Evolutionary conservation across 2,888 invertebrate species (phyloP), one percentile per base, ranked within the genome.

Genomic region (Theretra japonica): DNA sequence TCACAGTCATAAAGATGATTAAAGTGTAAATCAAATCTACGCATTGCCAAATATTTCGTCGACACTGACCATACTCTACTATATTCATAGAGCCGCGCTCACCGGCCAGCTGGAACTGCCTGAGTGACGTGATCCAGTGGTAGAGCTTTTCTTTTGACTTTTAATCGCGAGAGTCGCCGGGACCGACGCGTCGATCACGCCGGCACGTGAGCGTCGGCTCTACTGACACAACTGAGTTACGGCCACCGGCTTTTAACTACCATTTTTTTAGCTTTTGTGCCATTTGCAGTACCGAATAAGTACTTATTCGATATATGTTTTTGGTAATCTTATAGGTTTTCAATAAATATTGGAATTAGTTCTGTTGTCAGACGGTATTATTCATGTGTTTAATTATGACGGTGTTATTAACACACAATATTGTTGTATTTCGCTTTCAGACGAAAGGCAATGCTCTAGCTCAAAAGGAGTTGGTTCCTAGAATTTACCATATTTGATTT

Each of bases 191-290:
- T 58, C 58, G 1, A 58, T 58, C 58, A 58, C 58, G 23, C 58
- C 23, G 58, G 25, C 17, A 58, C 58, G 58, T 58, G 58, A 23
- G 25, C 25, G 23, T 58, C 58, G 58, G 17, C 25, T 53, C 53
- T n/a, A 53, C 53, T 53, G 53, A 53, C 58, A 58, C 25, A 17
- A 58, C 58, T 28, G 58, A 58, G 58, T 58, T 58, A 58, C 58
- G 58, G 58, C 17, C 58, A 25, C 11, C 11, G 25, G n/a, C n/a
- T 53, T 23, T 25, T 28, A 58, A 58, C n/a, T n/a, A n/a, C 25
- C 58, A 11, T 15, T 41, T 41, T 33, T 28, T 25, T 58, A 57
- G 11, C 21, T 15, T 3, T 41, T 57, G 21, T 21, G 23, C 3
- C 23, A 15, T 41, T 41, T 41, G 41, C 15, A 41, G 57, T 11